Evolutionary conservation across 2,888 invertebrate species (phyloP).

Genomic region (Darwinula stevensoni): DNA sequence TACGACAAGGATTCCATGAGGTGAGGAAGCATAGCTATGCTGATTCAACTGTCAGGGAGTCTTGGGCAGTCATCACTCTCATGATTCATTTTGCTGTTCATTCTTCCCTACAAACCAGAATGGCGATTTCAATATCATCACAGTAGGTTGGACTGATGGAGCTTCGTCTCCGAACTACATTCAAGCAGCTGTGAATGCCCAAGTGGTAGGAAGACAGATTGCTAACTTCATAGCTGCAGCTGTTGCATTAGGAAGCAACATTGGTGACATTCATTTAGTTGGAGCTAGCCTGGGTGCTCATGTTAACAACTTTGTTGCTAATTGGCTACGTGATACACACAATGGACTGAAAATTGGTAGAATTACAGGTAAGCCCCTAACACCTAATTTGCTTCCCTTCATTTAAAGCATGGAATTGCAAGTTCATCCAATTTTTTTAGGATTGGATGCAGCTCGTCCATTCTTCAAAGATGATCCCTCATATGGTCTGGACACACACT

Average conservation of each 20-base stretch:
- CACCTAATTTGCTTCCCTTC: too few species aligned
- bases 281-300: conserved; percentile 63
- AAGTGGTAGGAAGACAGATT: conserved; percentile 60
- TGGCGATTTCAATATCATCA: conserved; percentile 40
- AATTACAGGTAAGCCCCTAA: conserved; percentile 51
- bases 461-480: too few species aligned
- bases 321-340: conserved; percentile 31
- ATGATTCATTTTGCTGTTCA: too few species aligned
- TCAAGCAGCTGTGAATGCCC: conserved; percentile 60
- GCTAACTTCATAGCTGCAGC: conserved; percentile 11
- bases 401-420: too few species aligned
- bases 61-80: too few species aligned
- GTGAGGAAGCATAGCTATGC: too few species aligned
- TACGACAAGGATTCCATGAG: neutral
- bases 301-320: conserved; percentile 66
- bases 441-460: too few species aligned
- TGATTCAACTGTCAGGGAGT: too few species aligned
- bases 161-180: conserved; percentile 71
- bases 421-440: too few species aligned
- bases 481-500: conserved; percentile 44
- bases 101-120: too few species aligned
- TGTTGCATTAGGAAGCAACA: conserved; percentile 24
- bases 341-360: conserved; percentile 27
- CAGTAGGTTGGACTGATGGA: conserved; percentile 76
- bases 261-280: conserved; percentile 50